Evolutionary conservation across 2,888 invertebrate species (phyloP).

Genomic region (Neoitamus cyanurus): DNA sequence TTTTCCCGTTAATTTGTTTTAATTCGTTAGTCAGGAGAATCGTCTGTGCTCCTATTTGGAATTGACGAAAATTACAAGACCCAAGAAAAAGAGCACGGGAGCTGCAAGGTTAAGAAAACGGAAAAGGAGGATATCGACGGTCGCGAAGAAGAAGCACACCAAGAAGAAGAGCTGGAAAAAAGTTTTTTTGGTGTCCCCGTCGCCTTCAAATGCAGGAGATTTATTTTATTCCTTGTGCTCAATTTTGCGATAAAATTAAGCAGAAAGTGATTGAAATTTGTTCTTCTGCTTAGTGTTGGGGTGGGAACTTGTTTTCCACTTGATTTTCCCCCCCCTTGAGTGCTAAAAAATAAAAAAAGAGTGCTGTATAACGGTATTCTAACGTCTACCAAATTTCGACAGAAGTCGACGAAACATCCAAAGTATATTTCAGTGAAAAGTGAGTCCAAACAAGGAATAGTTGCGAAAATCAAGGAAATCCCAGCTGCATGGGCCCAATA

Average conservation of each 20-base stretch:
- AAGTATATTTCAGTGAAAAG: not conserved
- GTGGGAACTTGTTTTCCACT: not conserved
- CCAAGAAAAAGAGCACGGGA: not conserved
- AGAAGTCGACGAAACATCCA: not conserved
- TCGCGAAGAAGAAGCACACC: not conserved
- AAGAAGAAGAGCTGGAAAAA: slow-evolving; percentile 29
- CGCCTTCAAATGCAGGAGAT: slow-evolving; percentile 8
- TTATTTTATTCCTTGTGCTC: slow-evolving; percentile 11
- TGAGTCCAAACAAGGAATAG: not conserved
- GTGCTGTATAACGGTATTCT: not conserved
- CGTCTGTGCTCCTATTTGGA: not conserved
- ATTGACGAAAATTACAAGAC: not conserved
- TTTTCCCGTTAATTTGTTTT: not conserved
- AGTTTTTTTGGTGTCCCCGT: not conserved
- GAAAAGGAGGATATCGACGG: slow-evolving; percentile 16
- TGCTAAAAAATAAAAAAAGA: not conserved
- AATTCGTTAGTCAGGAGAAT: not conserved
- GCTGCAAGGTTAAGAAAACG: not conserved
- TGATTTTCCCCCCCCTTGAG: not conserved
- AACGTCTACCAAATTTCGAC: not conserved
- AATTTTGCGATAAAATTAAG: not conserved
- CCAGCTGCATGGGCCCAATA: slow-evolving; percentile 12
- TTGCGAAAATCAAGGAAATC: not conserved
- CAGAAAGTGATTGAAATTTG: slow-evolving; percentile 18
- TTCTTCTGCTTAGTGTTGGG: not conserved